These are phyloP conservation scores for Laupala kohalensis DNA, from an alignment of 1,140 invertebrate genomes.

Conservation along the genomic window DNA sequence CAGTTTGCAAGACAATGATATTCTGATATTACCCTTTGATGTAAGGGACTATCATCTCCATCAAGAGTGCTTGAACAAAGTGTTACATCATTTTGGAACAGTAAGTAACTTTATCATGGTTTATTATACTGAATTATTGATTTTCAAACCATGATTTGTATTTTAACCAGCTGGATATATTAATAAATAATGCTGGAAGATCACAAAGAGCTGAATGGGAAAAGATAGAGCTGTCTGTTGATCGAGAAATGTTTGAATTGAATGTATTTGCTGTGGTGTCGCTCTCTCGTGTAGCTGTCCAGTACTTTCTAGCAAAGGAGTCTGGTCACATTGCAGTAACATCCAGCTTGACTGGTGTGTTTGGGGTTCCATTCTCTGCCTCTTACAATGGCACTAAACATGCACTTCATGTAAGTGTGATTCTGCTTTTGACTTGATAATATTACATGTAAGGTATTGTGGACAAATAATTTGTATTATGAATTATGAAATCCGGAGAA, in stretches of 20 bases:
- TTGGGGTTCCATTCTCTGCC: constrained; percentile 43
- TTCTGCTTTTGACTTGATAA: neutral
- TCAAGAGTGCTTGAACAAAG: constrained; percentile 42
- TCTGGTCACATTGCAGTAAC: constrained; percentile 57
- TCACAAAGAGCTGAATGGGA: constrained; percentile 67
- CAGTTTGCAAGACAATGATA: constrained; percentile 45
- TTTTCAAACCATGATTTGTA: neutral
- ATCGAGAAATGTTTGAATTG: constrained; percentile 63
- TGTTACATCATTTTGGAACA: constrained; percentile 55
- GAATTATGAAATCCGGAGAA: too few species aligned
- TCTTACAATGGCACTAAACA: constrained; percentile 70
- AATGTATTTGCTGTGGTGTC: constrained; percentile 67
- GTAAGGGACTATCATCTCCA: constrained; percentile 47
- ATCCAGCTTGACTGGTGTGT: constrained; percentile 57
- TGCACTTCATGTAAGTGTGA: constrained; percentile 57
- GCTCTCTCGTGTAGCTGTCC: constrained; percentile 50
- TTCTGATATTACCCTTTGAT: constrained; percentile 58
- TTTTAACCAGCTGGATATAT: constrained; percentile 47
- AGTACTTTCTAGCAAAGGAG: constrained; percentile 42
- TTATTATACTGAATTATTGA: neutral
- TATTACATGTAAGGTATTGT: constrained; percentile 13
- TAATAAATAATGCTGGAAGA: constrained; percentile 73
- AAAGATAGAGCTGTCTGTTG: constrained; percentile 58
- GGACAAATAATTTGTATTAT: too few species aligned
- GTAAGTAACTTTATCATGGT: constrained; percentile 26